These are phyloP conservation scores for Phaonia tiefii DNA, from an alignment of 2,888 invertebrate species.

Conservation along the genomic window DNA sequence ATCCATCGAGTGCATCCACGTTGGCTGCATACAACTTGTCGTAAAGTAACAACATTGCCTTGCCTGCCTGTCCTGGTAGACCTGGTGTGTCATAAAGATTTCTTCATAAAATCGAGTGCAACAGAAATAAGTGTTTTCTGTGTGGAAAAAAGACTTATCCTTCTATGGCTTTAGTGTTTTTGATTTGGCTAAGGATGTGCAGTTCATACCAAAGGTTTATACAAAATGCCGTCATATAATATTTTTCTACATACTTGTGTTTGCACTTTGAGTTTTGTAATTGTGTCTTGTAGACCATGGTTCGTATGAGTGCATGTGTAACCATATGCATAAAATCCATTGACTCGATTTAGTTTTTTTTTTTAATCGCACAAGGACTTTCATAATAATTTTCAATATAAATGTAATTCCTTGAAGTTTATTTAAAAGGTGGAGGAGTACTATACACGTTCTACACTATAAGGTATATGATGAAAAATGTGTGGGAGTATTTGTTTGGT, in stretches of 20 bases:
- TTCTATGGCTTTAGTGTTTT: slow-evolving; percentile 23
- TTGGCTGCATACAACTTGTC: slow-evolving; percentile 1
- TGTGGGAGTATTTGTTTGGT: too few species aligned
- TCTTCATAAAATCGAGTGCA: slow-evolving; percentile 64
- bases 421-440: neutral
- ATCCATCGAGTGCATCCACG: slow-evolving; percentile 3
- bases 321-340: slow-evolving; percentile 44
- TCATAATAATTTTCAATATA: slow-evolving; percentile 43
- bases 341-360: slow-evolving; percentile 44
- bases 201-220: slow-evolving; percentile 36
- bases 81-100: slow-evolving; percentile 50
- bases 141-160: slow-evolving; percentile 32
- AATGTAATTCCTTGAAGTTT: slow-evolving; percentile 15
- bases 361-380: neutral
- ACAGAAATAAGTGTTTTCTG: slow-evolving; percentile 51
- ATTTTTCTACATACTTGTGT: slow-evolving; percentile 25
- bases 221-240: slow-evolving; percentile 51
- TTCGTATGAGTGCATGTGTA: slow-evolving; percentile 40
- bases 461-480: too few species aligned
- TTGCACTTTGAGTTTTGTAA: neutral
- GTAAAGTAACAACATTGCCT: slow-evolving; percentile 6
- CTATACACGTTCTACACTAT: too few species aligned
- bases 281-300: slow-evolving; percentile 19
- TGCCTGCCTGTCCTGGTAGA: neutral
- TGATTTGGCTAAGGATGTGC: slow-evolving; percentile 17